phyloP scores from a whole-genome alignment of 2,797 vertebrate genomes.

The Muscicapa comitata region DNA sequence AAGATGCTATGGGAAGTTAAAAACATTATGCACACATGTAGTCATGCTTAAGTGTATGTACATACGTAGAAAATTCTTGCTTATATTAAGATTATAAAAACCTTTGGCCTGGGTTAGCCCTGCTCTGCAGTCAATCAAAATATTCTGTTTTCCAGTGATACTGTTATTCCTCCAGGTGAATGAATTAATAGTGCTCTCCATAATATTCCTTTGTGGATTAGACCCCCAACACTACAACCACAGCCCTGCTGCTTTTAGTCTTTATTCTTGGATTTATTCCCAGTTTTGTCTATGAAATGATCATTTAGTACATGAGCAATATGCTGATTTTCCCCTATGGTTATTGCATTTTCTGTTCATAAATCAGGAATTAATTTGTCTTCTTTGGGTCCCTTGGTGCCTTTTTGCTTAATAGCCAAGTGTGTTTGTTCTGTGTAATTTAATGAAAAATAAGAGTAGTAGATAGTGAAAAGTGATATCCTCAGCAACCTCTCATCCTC shows the following conservation, averaged over 20 bases:
- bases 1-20: neutral
- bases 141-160: neutral
- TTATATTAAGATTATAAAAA: neutral
- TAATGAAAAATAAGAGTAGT: conserved; percentile 39
- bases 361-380: conserved; percentile 66
- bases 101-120: neutral
- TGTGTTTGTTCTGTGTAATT: conserved; percentile 25
- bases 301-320: conserved; percentile 53
- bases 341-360: conserved; percentile 53
- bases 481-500: neutral
- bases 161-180: neutral
- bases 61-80: neutral
- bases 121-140: neutral
- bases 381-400: conserved; percentile 35
- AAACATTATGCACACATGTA: fast-evolving
- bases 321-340: conserved; percentile 49
- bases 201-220: conserved; percentile 1
- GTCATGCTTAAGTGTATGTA: neutral
- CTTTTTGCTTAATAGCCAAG: conserved; percentile 46
- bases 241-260: neutral
- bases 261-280: conserved; percentile 56
- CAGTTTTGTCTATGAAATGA: conserved; percentile 49
- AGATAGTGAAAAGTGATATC: neutral
- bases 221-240: neutral
- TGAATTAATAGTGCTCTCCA: neutral